A percentile compares a stretch with the other conserved stretches of the same genome.
Conservation (phyloP, 2,797 vertebrate species). For the Notolepis coatsorum region DNA sequence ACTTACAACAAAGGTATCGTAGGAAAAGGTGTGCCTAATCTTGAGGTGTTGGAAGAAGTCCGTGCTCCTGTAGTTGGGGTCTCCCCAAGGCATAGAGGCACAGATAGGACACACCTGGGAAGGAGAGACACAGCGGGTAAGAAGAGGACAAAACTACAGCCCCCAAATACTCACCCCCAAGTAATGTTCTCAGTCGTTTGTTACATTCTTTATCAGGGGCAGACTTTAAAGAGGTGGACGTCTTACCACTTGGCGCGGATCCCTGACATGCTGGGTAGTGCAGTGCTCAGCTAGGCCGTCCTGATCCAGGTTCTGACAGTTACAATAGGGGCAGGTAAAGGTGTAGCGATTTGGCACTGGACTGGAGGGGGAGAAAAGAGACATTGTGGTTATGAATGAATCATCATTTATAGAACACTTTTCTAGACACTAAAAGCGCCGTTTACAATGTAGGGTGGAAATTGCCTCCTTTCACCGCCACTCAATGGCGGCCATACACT, state of each 20-base stretch:
- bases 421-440: too few species aligned
- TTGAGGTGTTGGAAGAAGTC: conserved; percentile 98
- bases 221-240: not conserved
- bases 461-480: too few species aligned
- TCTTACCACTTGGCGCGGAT: conserved; percentile 92
- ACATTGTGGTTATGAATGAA: too few species aligned
- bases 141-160: not conserved
- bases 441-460: too few species aligned
- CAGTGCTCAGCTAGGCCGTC: conserved; percentile 97
- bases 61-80: conserved; percentile 94
- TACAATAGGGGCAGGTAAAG: conserved; percentile 96
- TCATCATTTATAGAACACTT: too few species aligned
- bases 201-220: not conserved
- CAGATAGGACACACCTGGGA: conserved; percentile 96
- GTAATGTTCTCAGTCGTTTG: not conserved
- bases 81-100: conserved; percentile 99
- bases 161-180: not conserved
- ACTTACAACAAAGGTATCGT: conserved; percentile 98
- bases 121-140: conserved; percentile 26
- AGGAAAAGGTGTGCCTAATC: conserved; percentile 94
- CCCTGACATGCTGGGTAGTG: conserved; percentile 88
- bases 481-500: too few species aligned
- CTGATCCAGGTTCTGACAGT: conserved; percentile 94
- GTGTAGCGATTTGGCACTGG: conserved; percentile 95
- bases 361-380: too few species aligned